A percentile compares a stretch with the other conserved stretches of the same genome.
Evolutionary conservation across 2,797 vertebrate species (phyloP).

Genomic region (Rhinoraja longicauda): DNA sequence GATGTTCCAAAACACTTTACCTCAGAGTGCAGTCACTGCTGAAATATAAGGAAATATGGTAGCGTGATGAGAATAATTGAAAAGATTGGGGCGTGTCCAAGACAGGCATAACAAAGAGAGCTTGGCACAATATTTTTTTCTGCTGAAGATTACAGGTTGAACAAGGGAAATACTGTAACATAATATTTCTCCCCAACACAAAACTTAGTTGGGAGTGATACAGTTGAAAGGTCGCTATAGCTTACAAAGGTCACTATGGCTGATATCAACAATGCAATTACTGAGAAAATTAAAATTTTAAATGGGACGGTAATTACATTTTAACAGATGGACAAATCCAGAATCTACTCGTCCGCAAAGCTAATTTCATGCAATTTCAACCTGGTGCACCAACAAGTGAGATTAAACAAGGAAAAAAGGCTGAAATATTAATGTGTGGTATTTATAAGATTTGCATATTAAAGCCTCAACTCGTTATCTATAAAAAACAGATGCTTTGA

Average conservation of each 20-base stretch:
- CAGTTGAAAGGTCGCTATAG: background rate
- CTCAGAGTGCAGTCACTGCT: background rate
- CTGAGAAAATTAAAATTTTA: background rate
- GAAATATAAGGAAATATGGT: background rate
- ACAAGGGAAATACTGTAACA: background rate
- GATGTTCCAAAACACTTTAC: background rate
- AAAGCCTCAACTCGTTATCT: background rate
- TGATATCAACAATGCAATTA: background rate
- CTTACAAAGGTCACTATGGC: background rate
- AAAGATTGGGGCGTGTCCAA: background rate
- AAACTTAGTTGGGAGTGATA: background rate
- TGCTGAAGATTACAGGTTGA: background rate
- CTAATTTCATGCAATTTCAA: background rate
- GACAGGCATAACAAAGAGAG: background rate
- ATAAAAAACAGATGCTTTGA: background rate
- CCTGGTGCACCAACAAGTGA: background rate
- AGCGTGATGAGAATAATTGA: background rate
- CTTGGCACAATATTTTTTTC: background rate
- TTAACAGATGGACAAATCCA: background rate
- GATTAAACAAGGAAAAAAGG: background rate
- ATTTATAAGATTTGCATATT: background rate
- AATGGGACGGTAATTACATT: background rate
- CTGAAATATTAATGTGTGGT: background rate
- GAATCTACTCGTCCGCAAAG: background rate
- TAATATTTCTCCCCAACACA: background rate